Evolutionary conservation across 1,140 invertebrate species (phyloP).

Genomic region (Myzus persicae): DNA sequence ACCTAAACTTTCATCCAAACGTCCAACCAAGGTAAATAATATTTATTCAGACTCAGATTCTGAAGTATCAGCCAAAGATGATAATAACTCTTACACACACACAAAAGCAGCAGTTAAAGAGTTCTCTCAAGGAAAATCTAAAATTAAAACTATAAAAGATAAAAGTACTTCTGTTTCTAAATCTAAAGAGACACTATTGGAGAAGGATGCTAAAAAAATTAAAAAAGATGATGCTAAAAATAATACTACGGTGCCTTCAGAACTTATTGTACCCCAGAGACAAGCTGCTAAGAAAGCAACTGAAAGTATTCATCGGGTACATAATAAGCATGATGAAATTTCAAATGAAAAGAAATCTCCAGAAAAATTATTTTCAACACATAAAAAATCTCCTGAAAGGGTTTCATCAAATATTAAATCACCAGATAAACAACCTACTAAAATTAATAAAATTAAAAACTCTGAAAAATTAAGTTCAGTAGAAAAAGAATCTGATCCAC

Average conservation of each 20-base stretch:
- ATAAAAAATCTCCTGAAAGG: constrained; percentile 62
- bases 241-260: constrained; percentile 70
- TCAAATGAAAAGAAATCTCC: constrained; percentile 64
- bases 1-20: constrained; percentile 62
- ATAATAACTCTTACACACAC: constrained; percentile 69
- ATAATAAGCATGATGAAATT: constrained; percentile 60
- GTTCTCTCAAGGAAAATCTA: constrained; percentile 67
- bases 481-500: constrained; percentile 71
- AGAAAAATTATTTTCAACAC: constrained; percentile 64
- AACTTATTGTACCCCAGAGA: constrained; percentile 88
- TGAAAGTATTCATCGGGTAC: constrained; percentile 76
- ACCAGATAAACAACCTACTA: constrained; percentile 59
- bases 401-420: constrained; percentile 47
- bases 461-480: constrained; percentile 71
- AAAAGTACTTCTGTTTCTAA: constrained; percentile 64
- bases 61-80: constrained; percentile 65
- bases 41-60: constrained; percentile 80
- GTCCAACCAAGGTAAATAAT: constrained; percentile 46
- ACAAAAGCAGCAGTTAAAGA: constrained; percentile 87
- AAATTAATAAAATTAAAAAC: constrained; percentile 60
- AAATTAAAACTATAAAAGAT: constrained; percentile 51
- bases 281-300: constrained; percentile 76
- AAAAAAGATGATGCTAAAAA: constrained; percentile 72
- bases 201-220: constrained; percentile 69
- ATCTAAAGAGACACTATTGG: constrained; percentile 48